phyloP scores from a whole-genome alignment of 2,113 vertebrate genomes.

The Pangasianodon hypophthalmus region DNA sequence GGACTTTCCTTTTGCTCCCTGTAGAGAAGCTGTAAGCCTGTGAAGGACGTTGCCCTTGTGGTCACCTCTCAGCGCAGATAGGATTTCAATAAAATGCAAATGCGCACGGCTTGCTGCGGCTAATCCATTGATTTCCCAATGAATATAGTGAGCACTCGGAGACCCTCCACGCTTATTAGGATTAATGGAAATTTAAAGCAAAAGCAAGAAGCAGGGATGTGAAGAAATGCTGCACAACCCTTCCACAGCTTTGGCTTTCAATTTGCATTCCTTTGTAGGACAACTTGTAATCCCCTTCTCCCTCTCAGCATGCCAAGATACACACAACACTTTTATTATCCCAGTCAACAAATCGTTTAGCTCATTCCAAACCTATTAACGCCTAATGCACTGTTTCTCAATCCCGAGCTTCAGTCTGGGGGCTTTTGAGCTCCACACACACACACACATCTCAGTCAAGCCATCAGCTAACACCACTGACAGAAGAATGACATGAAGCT shows the following conservation, averaged over 20 bases:
- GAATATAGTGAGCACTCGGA: slow-evolving; percentile 81
- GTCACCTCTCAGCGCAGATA: slow-evolving; percentile 68
- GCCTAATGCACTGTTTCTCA: slow-evolving; percentile 68
- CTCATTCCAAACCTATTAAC: slow-evolving; percentile 87
- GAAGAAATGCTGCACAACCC: slow-evolving; percentile 73
- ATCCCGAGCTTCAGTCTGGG: not conserved
- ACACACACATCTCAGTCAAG: not conserved
- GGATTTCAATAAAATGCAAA: slow-evolving; percentile 55
- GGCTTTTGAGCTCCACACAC: not conserved
- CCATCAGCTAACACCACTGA: not conserved
- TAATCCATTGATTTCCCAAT: slow-evolving; percentile 79
- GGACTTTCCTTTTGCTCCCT: slow-evolving; percentile 64
- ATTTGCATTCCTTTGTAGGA: slow-evolving; percentile 78
- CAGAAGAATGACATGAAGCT: not conserved
- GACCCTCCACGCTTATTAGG: slow-evolving; percentile 78
- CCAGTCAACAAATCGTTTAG: slow-evolving; percentile 89
- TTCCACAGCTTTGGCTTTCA: slow-evolving; percentile 77
- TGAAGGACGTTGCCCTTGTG: slow-evolving; percentile 71
- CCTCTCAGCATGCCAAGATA: slow-evolving; percentile 77
- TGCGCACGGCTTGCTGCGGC: slow-evolving; percentile 67
- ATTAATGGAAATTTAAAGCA: slow-evolving; percentile 77
- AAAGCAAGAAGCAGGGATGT: slow-evolving; percentile 62
- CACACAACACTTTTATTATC: slow-evolving; percentile 88
- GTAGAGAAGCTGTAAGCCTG: slow-evolving; percentile 69
- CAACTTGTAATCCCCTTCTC: slow-evolving; percentile 78